phyloP scores from a whole-genome alignment of 2,888 invertebrate species.

The Trimorus sp. region DNA sequence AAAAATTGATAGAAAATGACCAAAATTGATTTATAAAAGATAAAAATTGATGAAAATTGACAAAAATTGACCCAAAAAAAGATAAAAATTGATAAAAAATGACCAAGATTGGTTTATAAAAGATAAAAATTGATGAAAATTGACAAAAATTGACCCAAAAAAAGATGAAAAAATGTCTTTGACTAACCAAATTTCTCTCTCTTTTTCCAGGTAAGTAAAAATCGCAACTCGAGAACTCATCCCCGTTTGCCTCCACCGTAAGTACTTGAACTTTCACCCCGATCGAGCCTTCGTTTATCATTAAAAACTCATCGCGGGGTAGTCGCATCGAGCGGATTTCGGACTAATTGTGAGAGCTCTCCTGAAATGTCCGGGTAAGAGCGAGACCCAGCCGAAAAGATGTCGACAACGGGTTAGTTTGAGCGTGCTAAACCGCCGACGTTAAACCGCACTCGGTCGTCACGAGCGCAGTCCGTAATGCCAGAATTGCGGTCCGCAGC shows the following conservation, averaged over 20 bases:
- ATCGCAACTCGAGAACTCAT: no score
- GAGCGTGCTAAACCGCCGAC: conserved; percentile 77
- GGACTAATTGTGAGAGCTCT: conserved; percentile 56
- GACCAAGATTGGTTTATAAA: no score
- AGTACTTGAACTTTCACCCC: background rate
- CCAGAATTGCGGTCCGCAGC: conserved; percentile 64
- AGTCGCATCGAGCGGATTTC: conserved; percentile 45
- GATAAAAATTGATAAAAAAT: no score
- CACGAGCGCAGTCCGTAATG: conserved; percentile 69
- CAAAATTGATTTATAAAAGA: no score
- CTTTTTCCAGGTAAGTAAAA: conserved; percentile 5
- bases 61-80: no score
- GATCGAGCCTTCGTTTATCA: conserved; percentile 6
- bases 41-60: no score
- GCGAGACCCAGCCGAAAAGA: conserved; percentile 60
- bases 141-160: no score
- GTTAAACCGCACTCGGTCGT: conserved; percentile 78
- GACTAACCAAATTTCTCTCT: background rate
- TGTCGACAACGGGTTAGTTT: conserved; percentile 77
- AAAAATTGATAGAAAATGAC: no score
- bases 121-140: no score
- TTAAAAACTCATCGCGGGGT: conserved; percentile 24
- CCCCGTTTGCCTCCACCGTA: no score
- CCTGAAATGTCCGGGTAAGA: background rate
- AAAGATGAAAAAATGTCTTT: no score